Evolutionary conservation across 1,140 invertebrate species (phyloP), one percentile per base, ranked within the genome.

Genomic region (Geopemphigus sp.): DNA sequence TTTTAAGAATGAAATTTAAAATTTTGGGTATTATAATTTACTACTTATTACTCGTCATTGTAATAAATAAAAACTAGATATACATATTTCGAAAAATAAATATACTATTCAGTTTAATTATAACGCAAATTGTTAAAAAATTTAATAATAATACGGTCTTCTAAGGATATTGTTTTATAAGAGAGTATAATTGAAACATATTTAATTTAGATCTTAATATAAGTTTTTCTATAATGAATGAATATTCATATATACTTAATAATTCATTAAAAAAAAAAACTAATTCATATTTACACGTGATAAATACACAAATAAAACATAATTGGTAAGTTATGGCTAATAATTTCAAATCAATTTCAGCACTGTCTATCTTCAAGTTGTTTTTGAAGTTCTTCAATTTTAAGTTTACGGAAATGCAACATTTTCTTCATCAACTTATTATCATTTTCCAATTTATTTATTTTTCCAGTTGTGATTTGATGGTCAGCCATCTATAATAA

Each of bases 351-450:
- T 53, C 0, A 63, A 63, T 29, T 47, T 63, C 19, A 47, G 12
- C 5, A n/a, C 29, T 39, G 14, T 24, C 15, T 45, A 0, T 78
- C 74, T 26, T 19, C 45, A 50, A 78, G n/a, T 78, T 63, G 74
- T 5, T 78, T 78, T 78, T 78, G 57, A 78, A 78, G 74, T 45
- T 50, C 57, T 78, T 78, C 74, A 1, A 78, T 78, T 63, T 78
- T 78, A 47, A 26, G 8, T 61, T 78, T 78, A 19, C 74, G 74
- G n/a, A 61, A 29, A 61, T 78, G 74, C 47, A 78, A 50, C 57
- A 78, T 78, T n/a, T 50, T 63, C 47, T 78, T 78, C 74, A 78
- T 78, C n/a, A 78, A 15, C 14, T 26, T 17, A 26, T 50, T 78
- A 26, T 78, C 74, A 19, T 78, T 78, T 17, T 78, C 74, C 19